Percentiles rank a stretch among this genome's conserved stretches.
Conservation (phyloP, 1,140 invertebrate species). For the Portunus trituberculatus region DNA sequence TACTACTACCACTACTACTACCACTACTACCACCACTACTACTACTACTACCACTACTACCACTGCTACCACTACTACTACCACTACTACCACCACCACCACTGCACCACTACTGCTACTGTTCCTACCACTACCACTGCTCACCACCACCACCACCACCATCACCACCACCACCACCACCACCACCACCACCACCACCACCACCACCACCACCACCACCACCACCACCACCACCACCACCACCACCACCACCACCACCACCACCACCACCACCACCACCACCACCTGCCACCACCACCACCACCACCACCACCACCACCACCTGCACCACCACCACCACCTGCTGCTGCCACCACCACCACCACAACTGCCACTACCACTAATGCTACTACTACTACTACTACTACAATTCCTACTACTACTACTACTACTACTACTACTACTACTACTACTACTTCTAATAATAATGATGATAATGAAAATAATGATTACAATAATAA, state of each 20-base stretch:
- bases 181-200: background rate
- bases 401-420: background rate
- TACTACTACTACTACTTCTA: slow-evolving; percentile 5
- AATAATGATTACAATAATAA: background rate
- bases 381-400: background rate
- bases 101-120: background rate
- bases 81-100: background rate
- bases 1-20: slow-evolving; percentile 19
- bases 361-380: background rate
- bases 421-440: slow-evolving; percentile 8
- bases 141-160: background rate
- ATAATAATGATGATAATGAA: background rate
- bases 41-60: background rate
- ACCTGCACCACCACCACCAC: background rate
- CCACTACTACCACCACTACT: background rate
- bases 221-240: background rate
- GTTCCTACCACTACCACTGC: background rate
- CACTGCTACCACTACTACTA: background rate
- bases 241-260: background rate
- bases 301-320: background rate
- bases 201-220: background rate
- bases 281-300: background rate
- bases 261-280: background rate
- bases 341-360: background rate
- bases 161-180: background rate